Evolutionary conservation across 2,113 vertebrate species (phyloP).

Genomic region (Hypomesus transpacificus): DNA sequence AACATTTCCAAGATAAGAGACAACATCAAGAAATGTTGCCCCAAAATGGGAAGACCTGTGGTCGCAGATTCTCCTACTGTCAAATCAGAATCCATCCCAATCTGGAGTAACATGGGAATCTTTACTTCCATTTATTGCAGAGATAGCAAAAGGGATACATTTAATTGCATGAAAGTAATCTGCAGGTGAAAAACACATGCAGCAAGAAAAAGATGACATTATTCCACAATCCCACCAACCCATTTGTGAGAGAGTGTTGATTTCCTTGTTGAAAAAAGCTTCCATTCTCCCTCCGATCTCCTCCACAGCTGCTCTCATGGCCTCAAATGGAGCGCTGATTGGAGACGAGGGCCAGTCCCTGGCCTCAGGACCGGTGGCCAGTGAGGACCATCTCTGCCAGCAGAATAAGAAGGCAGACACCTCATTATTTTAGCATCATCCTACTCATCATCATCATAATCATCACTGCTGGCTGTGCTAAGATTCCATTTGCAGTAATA

Average conservation of each 20-base stretch:
- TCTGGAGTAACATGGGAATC: too few species aligned
- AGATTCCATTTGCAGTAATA: slow-evolving; percentile 14
- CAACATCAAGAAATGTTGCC: too few species aligned
- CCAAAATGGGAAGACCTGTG: too few species aligned
- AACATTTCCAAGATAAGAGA: too few species aligned
- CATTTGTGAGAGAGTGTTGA: slow-evolving; percentile 25
- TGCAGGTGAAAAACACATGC: background rate
- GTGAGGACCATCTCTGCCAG: slow-evolving; percentile 38
- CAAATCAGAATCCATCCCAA: too few species aligned
- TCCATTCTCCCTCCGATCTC: slow-evolving; percentile 36
- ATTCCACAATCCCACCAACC: slow-evolving; percentile 27
- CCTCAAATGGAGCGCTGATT: slow-evolving; percentile 28
- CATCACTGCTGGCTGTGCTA: background rate
- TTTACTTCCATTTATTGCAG: too few species aligned
- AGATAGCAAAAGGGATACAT: background rate
- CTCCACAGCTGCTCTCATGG: slow-evolving; percentile 24
- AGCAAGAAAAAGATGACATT: too few species aligned
- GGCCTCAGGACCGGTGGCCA: slow-evolving; percentile 10
- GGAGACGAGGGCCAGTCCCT: background rate
- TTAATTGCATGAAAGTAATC: background rate
- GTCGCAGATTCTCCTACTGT: too few species aligned
- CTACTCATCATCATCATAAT: background rate
- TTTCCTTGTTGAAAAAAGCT: slow-evolving; percentile 34
- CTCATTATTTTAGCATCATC: background rate
- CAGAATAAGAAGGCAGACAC: background rate